Conservation (phyloP, 2,888 invertebrate genomes). For the Drosophila austrosaltans region DNA sequence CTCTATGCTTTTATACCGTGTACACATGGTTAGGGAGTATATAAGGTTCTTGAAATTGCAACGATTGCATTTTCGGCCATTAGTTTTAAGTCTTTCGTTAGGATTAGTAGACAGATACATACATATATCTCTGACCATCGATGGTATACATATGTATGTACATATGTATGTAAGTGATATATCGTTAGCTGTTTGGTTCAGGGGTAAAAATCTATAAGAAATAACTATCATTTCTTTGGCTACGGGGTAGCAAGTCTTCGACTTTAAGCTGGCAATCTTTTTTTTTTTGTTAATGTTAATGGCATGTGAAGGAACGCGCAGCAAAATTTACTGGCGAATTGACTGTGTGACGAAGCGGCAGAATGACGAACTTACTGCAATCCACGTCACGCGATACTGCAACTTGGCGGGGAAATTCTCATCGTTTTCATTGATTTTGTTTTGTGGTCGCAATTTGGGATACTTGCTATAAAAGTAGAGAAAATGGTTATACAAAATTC, state of each 20-base stretch:
- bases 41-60: neutral
- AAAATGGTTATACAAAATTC: no score
- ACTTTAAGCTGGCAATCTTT: neutral
- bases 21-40: conserved; percentile 2
- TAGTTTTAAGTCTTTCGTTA: no score
- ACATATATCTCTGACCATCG: no score
- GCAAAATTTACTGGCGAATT: conserved; percentile 14
- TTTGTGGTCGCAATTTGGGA: conserved; percentile 35
- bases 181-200: no score
- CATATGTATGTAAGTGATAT: no score
- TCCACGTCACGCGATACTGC: conserved; percentile 31
- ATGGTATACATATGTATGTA: no score
- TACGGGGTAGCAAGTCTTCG: neutral
- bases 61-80: no score
- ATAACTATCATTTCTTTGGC: no score
- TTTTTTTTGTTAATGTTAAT: conserved; percentile 49
- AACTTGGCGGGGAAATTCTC: conserved; percentile 13
- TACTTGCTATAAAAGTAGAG: conserved; percentile 9
- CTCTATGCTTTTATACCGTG: conserved; percentile 15
- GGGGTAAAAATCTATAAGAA: no score
- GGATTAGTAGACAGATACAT: no score
- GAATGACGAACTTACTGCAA: conserved; percentile 16
- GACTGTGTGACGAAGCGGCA: conserved; percentile 19
- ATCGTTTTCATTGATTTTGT: conserved; percentile 36
- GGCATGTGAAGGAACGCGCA: conserved; percentile 54